Conservation (phyloP, 2,797 vertebrate species). For the Garrulus glandarius region DNA sequence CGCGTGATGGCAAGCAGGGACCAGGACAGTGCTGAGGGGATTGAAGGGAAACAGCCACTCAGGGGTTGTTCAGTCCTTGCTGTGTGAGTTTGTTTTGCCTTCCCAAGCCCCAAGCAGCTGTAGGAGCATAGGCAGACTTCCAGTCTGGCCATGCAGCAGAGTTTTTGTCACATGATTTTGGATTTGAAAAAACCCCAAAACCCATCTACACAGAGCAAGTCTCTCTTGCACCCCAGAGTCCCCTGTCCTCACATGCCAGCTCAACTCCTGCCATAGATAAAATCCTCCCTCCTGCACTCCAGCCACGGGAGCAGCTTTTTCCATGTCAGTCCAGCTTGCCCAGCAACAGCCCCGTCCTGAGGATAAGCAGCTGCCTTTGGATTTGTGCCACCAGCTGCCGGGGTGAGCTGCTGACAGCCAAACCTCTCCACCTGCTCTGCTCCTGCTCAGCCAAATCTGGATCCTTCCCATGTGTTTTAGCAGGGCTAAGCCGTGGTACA, state of each 20-base stretch:
- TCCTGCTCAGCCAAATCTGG: constrained; percentile 13
- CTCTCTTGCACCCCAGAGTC: background rate
- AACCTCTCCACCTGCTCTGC: constrained; percentile 49
- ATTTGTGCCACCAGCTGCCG: constrained; percentile 41
- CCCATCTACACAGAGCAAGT: background rate
- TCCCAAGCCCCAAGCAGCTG: constrained; percentile 11
- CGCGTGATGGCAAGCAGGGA: background rate
- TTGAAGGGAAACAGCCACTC: background rate
- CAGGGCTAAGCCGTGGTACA: background rate
- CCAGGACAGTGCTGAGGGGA: background rate
- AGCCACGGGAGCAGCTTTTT: background rate
- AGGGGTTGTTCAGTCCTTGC: background rate
- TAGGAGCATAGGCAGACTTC: background rate
- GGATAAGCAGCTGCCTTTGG: constrained; percentile 60
- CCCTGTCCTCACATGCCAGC: background rate
- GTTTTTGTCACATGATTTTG: background rate
- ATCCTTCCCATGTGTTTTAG: background rate
- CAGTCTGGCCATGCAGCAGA: background rate
- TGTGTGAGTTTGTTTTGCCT: background rate
- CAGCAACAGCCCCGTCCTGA: constrained; percentile 32
- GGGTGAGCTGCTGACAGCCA: constrained; percentile 43
- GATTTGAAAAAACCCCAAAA: background rate
- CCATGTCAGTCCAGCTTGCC: background rate
- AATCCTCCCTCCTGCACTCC: background rate
- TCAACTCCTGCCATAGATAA: background rate